Evolutionary conservation across 1,140 invertebrate genomes (phyloP), one percentile per base, ranked within the genome.

Genomic region (Druon quercuslanigerum): DNA sequence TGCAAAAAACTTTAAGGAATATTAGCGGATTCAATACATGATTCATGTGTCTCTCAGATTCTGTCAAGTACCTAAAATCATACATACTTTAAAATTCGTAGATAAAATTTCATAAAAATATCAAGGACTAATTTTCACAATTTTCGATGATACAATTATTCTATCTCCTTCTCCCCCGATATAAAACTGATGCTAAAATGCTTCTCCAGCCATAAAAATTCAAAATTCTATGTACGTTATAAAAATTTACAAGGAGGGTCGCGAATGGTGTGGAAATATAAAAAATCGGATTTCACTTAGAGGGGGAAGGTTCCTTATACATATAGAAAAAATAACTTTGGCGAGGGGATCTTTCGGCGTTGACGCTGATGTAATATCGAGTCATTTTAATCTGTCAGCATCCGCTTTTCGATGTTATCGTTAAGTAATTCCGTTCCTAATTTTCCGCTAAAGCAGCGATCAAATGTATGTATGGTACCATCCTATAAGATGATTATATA

Each of bases 401-500:
- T 66, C 60, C 8, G 60, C 60, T 66, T 66, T 66, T 66, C 60
- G 60, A 66, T 66, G 60, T 66, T 66, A 40, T 66, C 40, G 60
- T 66, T 66, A 66, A n/a, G 33, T 14, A 60, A 56, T 56, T 19
- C 33, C 25, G 16, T 66, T 33, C 9, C 40, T 16, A 66, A 40
- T 66, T 66, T 66, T n/a, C 33, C 25, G 60, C 60, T 66, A 25
- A 46, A 13, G 4, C n/a, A 46, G 71, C 50, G 50, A 50, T 50
- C 6, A 51, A 77, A 74, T 73, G 74, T 77, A 66, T 78, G 76
- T 72, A 78, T 75, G 71, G 33, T 50, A 50, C 73, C n/a, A 79
- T 33, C 54, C 33, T 70, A 79, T 51, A 40, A 78, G 76, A 79
- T 79, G 73, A 81, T 78, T 79, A 81, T 81, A 84, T 84, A 84